Percentiles rank a stretch among this genome's conserved stretches.
Evolutionary conservation across 2,797 vertebrate species (phyloP).

Genomic region (Clarias platycephalus): DNA sequence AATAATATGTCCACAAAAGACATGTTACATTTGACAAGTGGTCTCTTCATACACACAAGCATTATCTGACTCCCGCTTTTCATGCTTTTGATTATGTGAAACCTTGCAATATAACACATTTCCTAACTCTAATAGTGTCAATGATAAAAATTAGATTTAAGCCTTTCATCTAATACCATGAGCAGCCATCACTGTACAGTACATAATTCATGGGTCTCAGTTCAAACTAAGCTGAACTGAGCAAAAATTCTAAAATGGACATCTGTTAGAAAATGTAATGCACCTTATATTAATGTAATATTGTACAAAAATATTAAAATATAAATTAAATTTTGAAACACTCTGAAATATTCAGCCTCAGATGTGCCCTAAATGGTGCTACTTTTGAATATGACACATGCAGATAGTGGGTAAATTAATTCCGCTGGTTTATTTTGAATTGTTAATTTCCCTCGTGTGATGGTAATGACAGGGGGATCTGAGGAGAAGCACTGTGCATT

Average conservation of each 20-base stretch:
- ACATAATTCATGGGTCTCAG: neutral
- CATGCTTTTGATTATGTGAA: neutral
- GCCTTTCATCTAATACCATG: neutral
- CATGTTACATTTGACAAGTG: no score
- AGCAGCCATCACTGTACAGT: neutral
- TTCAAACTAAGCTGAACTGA: neutral
- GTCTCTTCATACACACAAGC: no score
- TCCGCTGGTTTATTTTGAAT: constrained; percentile 48
- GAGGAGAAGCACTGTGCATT: constrained; percentile 43
- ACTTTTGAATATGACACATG: constrained; percentile 25
- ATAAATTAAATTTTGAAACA: neutral
- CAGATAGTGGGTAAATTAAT: constrained; percentile 38
- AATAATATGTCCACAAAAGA: no score
- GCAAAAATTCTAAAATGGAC: neutral
- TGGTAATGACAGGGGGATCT: constrained; percentile 36
- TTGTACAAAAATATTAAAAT: neutral
- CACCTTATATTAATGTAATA: neutral
- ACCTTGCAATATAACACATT: neutral
- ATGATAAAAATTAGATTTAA: neutral
- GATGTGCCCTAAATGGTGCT: neutral
- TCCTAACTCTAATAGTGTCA: neutral
- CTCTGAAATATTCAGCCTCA: neutral
- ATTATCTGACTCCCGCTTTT: no score
- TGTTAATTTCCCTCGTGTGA: constrained; percentile 41
- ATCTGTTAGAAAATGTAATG: neutral